phyloP scores from a whole-genome alignment of 2,113 vertebrate genomes.

The Sitta europaea region DNA sequence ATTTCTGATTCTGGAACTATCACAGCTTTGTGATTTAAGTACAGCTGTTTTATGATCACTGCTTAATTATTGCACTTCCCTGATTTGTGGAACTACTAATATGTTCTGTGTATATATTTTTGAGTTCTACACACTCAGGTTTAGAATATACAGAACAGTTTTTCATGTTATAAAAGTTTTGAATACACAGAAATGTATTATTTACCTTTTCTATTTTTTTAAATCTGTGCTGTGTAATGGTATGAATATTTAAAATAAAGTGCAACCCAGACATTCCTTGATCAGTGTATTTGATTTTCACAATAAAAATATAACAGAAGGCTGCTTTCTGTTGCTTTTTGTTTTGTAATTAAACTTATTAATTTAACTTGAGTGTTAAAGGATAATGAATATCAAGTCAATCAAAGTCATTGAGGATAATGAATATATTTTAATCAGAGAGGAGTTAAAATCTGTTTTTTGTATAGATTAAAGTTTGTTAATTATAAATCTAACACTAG shows the following conservation, averaged over 20 bases:
- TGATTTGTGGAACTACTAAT: not conserved
- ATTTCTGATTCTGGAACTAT: not conserved
- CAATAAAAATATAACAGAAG: not conserved
- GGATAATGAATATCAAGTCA: not conserved
- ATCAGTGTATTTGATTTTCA: not conserved
- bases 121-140: not conserved
- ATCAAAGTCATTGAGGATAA: not conserved
- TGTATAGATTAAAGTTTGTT: not conserved
- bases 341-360: not conserved
- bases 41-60: not conserved
- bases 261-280: not conserved
- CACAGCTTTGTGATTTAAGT: not conserved
- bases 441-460: not conserved
- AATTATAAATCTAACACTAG: not conserved
- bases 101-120: not conserved
- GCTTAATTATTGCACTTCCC: not conserved
- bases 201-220: conserved; percentile 12
- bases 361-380: not conserved
- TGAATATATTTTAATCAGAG: not conserved
- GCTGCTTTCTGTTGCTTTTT: not conserved
- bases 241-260: conserved; percentile 1
- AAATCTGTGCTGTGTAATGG: not conserved
- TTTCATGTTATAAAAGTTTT: not conserved
- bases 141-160: not conserved
- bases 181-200: not conserved